Base-by-base conservation (phyloP, 2,797 vertebrate species). In the Telmatherina bonti region DNA sequence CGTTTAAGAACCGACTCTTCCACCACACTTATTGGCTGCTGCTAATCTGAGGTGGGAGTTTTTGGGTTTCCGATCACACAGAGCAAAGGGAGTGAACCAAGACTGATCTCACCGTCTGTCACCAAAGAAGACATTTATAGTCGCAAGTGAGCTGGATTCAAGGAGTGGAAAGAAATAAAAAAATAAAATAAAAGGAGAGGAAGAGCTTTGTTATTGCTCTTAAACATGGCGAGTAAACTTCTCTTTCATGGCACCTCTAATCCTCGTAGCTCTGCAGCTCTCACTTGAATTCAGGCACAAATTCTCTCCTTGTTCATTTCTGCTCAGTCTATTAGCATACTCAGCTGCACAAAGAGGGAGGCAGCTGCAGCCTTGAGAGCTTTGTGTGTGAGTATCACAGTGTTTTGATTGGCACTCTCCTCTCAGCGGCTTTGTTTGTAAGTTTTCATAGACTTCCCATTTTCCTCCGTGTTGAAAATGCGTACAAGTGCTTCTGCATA, bases 11-110 rank as follows among this genome's bases (percentile, higher is more conserved):
- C 11, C n/a, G 30, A 54, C 38, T 58, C 56, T 56, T 74, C 71
- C 56, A 33, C 20, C 29, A 16, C 43, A 26, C 62, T 84, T 69
- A 86, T 81, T 74, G 88, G 70, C 74, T 87, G 62, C 55, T n/a
- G 30, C 64, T 86, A 82, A 90, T 83, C 79, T 30, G 15, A 85
- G 80, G 66, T 74, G 85, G 81, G 79, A 79, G 63, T 81, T 82
- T 76, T 66, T 29, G 55, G 73, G 69, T 76, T 86, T 77, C 51
- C n/a, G 66, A 72, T 77, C 75, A 55, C 74, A 62, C 68, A 27
- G 35, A 51, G 60, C 24, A 62, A 78, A 67, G 58, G 38, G 60
- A 45, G 63, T 6, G 26, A 26, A 29, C 18, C 0, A 2, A 49
- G 54, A 47, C 60, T 55, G 61, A 79, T 41, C 53, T n/a, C 18